Conservation (phyloP, 2,113 vertebrate species). For the Odocoileus virginianus region DNA sequence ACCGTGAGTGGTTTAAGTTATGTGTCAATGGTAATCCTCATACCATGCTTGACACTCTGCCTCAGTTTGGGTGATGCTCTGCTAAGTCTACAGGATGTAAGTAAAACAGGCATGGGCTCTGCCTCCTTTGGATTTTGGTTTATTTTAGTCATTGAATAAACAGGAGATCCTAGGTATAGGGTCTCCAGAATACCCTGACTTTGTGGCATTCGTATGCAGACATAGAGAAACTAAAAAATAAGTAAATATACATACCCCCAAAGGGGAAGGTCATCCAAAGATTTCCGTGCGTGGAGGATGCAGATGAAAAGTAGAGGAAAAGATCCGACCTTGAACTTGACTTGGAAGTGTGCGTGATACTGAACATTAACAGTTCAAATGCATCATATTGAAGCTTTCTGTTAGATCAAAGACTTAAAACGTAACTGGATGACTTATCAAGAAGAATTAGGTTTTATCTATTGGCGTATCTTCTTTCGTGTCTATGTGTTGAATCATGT, state of each 20-base stretch:
- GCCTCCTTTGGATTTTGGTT: background rate
- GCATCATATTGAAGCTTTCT: background rate
- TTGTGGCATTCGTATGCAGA: background rate
- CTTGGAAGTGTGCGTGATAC: background rate
- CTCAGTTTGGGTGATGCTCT: background rate
- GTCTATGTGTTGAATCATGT: background rate
- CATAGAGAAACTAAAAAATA: background rate
- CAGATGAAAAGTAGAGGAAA: background rate
- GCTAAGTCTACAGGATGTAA: no score
- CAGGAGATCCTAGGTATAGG: background rate
- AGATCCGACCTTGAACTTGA: background rate
- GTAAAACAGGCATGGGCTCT: background rate
- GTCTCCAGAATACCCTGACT: background rate
- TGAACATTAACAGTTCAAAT: background rate
- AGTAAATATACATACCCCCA: background rate
- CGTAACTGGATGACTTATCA: background rate
- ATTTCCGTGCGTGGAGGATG: no score
- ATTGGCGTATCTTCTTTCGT: background rate
- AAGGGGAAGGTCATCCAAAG: background rate
- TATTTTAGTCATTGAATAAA: background rate
- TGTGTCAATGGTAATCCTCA: rapidly evolving
- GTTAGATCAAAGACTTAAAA: background rate
- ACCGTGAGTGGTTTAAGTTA: background rate
- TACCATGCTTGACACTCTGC: rapidly evolving
- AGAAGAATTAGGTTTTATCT: background rate